Evolutionary conservation across 2,888 invertebrate genomes (phyloP), one percentile per base, ranked within the genome.

Genomic region (Eustalomyia histrio): DNA sequence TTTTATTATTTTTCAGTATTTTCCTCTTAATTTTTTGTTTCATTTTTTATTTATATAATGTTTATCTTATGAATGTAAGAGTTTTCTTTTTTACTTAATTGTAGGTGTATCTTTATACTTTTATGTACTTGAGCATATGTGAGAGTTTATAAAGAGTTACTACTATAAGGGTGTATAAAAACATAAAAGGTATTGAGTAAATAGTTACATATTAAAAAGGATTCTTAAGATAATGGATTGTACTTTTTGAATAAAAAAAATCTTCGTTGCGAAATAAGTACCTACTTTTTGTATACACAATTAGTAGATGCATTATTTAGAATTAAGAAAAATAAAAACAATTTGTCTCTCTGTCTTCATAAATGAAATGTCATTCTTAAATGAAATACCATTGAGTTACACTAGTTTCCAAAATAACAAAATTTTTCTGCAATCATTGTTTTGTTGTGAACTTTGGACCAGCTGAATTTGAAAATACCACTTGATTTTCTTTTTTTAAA

Each of bases 111-210:
- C 6, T 6, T 47, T n/a, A 14, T n/a, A 3, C n/a, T 47, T 39
- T 47, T 47, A 47, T 47, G 43, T n/a, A 47, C n/a, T 47, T 47
- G 5, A 47, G n/a, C n/a, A 47, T 47, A n/a, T 47, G 43, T n/a
- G 43, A n/a, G 12, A n/a, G 43, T 47, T 47, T 47, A 4, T 14
- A 5, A 47, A 47, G 2, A 47, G 43, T 14, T 7, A 2, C n/a
- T 47, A 47, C n/a, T 47, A 47, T 47, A 14, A 5, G 14, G n/a
- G n/a, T 47, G n/a, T n/a, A 47, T 47, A 10, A 47, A 10, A 14
- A 39, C 12, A 14, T n/a, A 35, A 35, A 21, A 21, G 21, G 2
- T 21, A 21, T 21, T 21, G 21, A 21, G 35, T 9, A 39, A 39
- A 39, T 39, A 12, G 1, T 3, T 39, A 39, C 29, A 29, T 8